A percentile compares a stretch with the other conserved stretches of the same genome.
Conservation (phyloP, 2,888 invertebrate species). For the Scaptodrosophila latifasciaeformis region DNA sequence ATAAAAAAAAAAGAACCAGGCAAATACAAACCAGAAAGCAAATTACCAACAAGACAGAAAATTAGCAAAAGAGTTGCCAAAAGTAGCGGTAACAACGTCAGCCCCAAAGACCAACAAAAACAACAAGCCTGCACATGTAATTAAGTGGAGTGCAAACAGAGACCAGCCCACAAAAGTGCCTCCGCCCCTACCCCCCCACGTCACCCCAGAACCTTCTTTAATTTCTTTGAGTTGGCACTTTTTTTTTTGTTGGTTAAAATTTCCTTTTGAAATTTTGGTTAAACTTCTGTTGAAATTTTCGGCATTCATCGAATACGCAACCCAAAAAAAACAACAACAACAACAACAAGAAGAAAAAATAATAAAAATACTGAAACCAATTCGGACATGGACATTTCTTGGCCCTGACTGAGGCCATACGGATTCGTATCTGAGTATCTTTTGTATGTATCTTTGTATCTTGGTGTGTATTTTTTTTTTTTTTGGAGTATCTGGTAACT, state of each 20-base stretch:
- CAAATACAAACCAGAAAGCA: constrained; percentile 39
- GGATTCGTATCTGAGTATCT: constrained; percentile 29
- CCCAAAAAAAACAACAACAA: neutral
- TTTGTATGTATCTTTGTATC: constrained; percentile 42
- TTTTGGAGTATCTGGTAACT: constrained; percentile 56
- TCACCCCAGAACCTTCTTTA: neutral
- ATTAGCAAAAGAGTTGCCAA: constrained; percentile 37
- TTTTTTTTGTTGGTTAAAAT: constrained; percentile 23
- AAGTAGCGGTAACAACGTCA: neutral
- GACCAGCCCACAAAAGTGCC: neutral
- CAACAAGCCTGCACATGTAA: constrained; percentile 5
- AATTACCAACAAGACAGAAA: constrained; percentile 38
- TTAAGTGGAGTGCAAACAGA: constrained; percentile 7
- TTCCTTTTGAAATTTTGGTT: constrained; percentile 56
- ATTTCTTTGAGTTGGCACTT: constrained; percentile 1
- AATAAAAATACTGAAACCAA: constrained; percentile 10
- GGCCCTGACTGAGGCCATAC: too few species aligned
- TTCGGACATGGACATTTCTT: constrained; percentile 32
- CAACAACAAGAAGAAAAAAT: constrained; percentile 21
- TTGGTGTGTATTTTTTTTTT: too few species aligned
- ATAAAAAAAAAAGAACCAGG: too few species aligned
- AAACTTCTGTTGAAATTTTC: constrained; percentile 65
- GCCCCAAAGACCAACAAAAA: too few species aligned
- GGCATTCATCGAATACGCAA: constrained; percentile 65
- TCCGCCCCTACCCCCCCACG: neutral